Conservation (phyloP, 2,888 invertebrate genomes). For the Polylopha cassiicola region DNA sequence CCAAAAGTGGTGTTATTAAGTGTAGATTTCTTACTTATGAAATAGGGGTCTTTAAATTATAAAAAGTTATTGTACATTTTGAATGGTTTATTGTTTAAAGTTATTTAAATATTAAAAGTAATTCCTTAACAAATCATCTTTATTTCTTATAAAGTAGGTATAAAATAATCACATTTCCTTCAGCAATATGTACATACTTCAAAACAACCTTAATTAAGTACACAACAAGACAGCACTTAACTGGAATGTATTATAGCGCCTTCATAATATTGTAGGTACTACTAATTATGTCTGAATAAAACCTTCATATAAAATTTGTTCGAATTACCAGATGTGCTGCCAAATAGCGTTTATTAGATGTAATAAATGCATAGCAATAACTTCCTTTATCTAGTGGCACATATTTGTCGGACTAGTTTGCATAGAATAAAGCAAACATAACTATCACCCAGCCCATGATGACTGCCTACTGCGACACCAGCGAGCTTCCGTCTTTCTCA, state of each 20-base stretch:
- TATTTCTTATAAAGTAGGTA: conserved; percentile 38
- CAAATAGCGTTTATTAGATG: conserved; percentile 48
- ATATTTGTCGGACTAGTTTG: too few species aligned
- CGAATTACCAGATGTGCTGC: conserved; percentile 50
- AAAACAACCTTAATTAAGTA: conserved; percentile 62
- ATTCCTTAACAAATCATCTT: conserved; percentile 43
- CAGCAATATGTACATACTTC: conserved; percentile 70
- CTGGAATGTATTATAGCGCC: conserved; percentile 61
- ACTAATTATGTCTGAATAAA: neutral
- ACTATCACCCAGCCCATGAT: too few species aligned
- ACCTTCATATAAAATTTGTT: neutral
- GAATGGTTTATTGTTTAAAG: conserved; percentile 27
- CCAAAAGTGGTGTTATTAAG: neutral
- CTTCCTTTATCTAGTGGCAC: conserved; percentile 7
- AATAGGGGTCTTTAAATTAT: conserved; percentile 41
- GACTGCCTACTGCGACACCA: too few species aligned
- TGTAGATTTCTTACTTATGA: conserved; percentile 10
- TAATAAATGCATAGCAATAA: conserved; percentile 56
- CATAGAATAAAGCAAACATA: too few species aligned
- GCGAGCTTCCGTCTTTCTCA: too few species aligned
- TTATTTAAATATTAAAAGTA: conserved; percentile 26
- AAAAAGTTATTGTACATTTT: conserved; percentile 42
- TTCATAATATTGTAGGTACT: conserved; percentile 13
- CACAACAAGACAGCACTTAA: conserved; percentile 67
- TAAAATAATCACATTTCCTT: conserved; percentile 55